Conservation (phyloP, 2,888 invertebrate genomes). For the Pegoplata infirma region DNA sequence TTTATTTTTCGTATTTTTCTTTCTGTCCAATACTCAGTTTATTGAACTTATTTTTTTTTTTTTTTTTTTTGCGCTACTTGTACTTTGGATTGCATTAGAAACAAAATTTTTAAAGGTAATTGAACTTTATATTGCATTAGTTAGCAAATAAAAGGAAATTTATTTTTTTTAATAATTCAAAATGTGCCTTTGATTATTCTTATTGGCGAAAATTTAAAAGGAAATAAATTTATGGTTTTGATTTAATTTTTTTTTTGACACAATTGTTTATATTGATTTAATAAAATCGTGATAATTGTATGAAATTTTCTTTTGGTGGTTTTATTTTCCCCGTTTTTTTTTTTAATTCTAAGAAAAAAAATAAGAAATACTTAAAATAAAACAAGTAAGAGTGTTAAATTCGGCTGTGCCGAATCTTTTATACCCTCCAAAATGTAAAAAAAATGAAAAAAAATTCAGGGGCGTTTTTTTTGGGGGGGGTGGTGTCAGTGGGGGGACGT, state of each 20-base stretch:
- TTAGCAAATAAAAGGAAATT: slow-evolving; percentile 27
- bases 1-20: slow-evolving; percentile 4
- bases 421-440: no score
- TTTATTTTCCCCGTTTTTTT: no score
- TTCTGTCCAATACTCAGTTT: slow-evolving; percentile 18
- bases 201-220: background rate
- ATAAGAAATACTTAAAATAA: no score
- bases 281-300: background rate
- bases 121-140: slow-evolving; percentile 32
- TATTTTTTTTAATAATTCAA: background rate
- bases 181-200: background rate
- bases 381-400: no score
- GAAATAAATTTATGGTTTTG: background rate
- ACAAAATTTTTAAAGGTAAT: background rate
- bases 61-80: no score
- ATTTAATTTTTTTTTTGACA: background rate
- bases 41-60: slow-evolving; percentile 51
- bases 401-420: no score
- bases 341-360: no score
- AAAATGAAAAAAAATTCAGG: no score
- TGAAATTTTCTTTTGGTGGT: background rate
- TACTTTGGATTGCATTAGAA: slow-evolving; percentile 21
- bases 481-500: no score
- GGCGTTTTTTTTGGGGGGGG: no score
- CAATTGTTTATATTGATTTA: background rate